Percentiles rank a stretch among this genome's conserved stretches.
Evolutionary conservation across 1,140 invertebrate genomes (phyloP).

Genomic region (Drusus annulatus): DNA sequence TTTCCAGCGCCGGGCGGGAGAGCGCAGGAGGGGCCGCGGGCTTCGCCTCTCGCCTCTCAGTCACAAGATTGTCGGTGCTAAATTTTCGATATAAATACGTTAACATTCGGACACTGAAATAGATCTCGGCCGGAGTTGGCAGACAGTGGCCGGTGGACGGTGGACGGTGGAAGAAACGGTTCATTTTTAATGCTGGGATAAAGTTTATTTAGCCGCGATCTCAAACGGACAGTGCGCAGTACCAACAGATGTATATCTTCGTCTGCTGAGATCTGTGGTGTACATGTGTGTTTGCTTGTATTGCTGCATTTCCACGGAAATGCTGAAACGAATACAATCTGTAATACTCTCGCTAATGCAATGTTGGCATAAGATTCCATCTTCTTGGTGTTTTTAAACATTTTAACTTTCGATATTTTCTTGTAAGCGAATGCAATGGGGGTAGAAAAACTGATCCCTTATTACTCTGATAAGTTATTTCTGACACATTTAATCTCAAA

Average conservation of each 20-base stretch:
- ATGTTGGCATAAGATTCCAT: no score
- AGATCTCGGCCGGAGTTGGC: constrained; percentile 1
- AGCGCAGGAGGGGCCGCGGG: background rate
- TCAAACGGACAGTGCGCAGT: background rate
- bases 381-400: background rate
- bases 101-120: constrained; percentile 28
- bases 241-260: background rate
- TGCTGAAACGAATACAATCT: no score
- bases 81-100: constrained; percentile 41
- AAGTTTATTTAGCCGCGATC: background rate
- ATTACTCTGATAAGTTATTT: no score
- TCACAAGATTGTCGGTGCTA: constrained; percentile 12
- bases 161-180: background rate
- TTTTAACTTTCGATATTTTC: background rate
- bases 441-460: background rate
- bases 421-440: background rate
- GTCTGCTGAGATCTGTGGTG: background rate
- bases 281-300: background rate
- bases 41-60: no score
- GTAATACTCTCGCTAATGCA: no score
- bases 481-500: no score
- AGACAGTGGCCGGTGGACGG: no score
- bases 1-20: constrained; percentile 6
- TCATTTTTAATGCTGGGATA: background rate
- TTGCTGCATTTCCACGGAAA: background rate